Percentiles rank a stretch among this genome's conserved stretches.
Conservation (phyloP, 2,888 invertebrate genomes). For the Stenichneumon culpator region DNA sequence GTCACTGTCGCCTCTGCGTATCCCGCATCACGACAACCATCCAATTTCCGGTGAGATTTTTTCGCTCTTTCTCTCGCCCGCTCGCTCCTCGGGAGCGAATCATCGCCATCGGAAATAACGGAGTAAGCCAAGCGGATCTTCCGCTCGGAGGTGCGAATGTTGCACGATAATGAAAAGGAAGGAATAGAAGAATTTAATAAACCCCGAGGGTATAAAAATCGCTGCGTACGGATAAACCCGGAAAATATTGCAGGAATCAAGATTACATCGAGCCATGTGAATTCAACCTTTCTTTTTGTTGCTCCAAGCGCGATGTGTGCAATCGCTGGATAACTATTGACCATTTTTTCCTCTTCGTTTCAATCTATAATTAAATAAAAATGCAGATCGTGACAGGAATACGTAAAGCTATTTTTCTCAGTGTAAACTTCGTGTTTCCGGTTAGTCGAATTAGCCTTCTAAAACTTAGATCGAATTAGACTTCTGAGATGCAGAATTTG, state of each 20-base stretch:
- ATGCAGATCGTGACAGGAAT: background rate
- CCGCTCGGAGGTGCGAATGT: background rate
- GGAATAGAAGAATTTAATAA: background rate
- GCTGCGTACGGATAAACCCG: background rate
- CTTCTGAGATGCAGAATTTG: background rate
- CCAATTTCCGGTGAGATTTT: constrained; percentile 66
- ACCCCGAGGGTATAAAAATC: background rate
- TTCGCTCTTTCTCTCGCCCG: constrained; percentile 33
- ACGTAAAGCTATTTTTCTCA: background rate
- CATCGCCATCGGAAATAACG: constrained; percentile 33
- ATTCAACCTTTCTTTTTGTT: too few species aligned
- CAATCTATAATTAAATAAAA: background rate
- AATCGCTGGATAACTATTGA: too few species aligned
- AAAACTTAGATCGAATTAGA: too few species aligned
- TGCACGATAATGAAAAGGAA: constrained; percentile 5
- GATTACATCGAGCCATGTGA: too few species aligned
- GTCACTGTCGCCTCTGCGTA: constrained; percentile 38
- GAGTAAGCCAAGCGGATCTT: constrained; percentile 24
- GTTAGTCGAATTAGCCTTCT: background rate
- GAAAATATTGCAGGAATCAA: background rate
- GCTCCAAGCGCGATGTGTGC: too few species aligned
- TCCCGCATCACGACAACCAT: constrained; percentile 55
- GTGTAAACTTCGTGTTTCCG: background rate
- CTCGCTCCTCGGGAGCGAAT: constrained; percentile 8
- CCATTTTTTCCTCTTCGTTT: too few species aligned